phyloP scores from a whole-genome alignment of 1,140 invertebrate species.

The Melanaphis sacchari region DNA sequence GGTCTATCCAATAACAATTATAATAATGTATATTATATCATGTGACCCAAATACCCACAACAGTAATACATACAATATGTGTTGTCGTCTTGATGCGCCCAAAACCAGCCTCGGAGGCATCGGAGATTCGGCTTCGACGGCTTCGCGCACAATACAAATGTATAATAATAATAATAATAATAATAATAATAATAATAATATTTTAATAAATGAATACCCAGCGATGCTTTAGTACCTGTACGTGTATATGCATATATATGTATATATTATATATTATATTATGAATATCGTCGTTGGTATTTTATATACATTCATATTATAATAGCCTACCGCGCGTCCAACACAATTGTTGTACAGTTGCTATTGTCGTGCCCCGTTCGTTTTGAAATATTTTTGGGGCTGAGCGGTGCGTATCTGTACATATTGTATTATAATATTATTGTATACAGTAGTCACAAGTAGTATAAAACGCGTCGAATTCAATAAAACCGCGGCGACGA shows the following conservation, averaged over 20 bases:
- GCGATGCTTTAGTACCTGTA: background rate
- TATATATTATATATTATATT: too few relatives aligned
- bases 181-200: background rate
- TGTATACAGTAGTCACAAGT: background rate
- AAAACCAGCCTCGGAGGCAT: background rate
- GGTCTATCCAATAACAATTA: background rate
- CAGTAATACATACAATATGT: background rate
- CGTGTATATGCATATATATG: too few relatives aligned
- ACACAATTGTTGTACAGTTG: conserved; percentile 4
- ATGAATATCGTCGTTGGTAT: background rate
- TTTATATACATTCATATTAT: background rate
- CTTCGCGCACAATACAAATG: background rate
- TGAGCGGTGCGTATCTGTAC: background rate
- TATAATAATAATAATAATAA: background rate
- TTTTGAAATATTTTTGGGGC: background rate
- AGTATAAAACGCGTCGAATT: background rate
- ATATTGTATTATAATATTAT: background rate
- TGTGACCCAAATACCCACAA: background rate
- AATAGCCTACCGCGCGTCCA: background rate
- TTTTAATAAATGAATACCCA: background rate
- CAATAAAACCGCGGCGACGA: background rate
- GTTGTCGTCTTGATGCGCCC: background rate
- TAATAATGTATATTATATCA: background rate
- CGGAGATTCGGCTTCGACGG: background rate
- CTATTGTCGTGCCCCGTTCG: conserved; percentile 1